A percentile compares a stretch with the other conserved stretches of the same genome.
These are phyloP conservation scores for Ips nitidus DNA, from an alignment of 1,140 invertebrate genomes.

Conservation along the genomic window DNA sequence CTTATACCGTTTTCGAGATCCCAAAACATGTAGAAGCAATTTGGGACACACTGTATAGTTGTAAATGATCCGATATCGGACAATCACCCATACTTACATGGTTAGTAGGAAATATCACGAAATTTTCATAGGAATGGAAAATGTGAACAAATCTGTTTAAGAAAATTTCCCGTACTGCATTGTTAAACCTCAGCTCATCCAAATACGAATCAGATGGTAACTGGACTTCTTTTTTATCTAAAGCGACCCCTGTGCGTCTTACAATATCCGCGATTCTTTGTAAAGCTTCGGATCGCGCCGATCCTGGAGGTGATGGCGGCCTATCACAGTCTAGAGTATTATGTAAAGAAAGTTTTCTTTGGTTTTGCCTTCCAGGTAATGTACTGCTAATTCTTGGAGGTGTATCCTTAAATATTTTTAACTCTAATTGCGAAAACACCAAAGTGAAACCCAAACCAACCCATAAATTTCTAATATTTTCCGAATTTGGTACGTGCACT, in stretches of 20 bases:
- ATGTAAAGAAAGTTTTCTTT: constrained; percentile 74
- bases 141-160: constrained; percentile 95
- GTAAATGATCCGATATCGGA: background rate
- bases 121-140: constrained; percentile 94
- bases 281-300: constrained; percentile 67
- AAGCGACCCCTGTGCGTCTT: constrained; percentile 66
- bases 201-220: constrained; percentile 71
- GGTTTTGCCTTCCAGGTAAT: constrained; percentile 55
- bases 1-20: too few species aligned
- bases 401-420: constrained; percentile 52
- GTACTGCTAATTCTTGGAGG: constrained; percentile 61
- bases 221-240: constrained; percentile 49
- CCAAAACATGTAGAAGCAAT: too few species aligned
- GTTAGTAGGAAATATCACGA: constrained; percentile 86
- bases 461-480: constrained; percentile 45
- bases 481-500: constrained; percentile 54
- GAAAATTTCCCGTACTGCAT: constrained; percentile 90
- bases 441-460: constrained; percentile 33
- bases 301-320: constrained; percentile 60
- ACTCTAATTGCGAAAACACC: background rate
- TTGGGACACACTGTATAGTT: too few species aligned
- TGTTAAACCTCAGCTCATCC: constrained; percentile 89
- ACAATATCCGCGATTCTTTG: constrained; percentile 79
- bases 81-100: constrained; percentile 59
- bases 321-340: constrained; percentile 69